A percentile compares a stretch with the other conserved stretches of the same genome.
phyloP scores from a whole-genome alignment of 2,797 vertebrate species.

The Urosaurus nigricauda region DNA sequence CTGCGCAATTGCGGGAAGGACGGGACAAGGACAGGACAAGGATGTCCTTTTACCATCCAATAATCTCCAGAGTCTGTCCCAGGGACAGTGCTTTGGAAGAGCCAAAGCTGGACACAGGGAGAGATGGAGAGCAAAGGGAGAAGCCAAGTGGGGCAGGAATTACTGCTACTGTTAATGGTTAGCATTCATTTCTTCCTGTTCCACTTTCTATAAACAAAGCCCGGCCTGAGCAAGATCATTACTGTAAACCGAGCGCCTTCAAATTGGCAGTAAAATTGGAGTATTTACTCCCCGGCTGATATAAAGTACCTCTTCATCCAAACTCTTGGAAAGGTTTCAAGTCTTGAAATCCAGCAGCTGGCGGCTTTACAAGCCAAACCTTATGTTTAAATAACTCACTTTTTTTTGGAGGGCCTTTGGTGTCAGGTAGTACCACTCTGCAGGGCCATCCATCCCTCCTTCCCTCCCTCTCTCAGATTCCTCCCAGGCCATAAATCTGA shows the following conservation, averaged over 20 bases:
- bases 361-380: slow-evolving; percentile 85
- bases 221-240: slow-evolving; percentile 90
- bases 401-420: slow-evolving; percentile 79
- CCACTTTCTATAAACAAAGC: slow-evolving; percentile 84
- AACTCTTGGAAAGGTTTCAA: slow-evolving; percentile 86
- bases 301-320: slow-evolving; percentile 85
- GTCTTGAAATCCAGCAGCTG: slow-evolving; percentile 86
- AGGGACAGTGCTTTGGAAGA: not conserved
- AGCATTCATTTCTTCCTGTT: slow-evolving; percentile 84
- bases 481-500: slow-evolving; percentile 85
- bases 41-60: too few relatives aligned
- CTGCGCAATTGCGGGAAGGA: too few relatives aligned
- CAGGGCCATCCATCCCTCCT: slow-evolving; percentile 56
- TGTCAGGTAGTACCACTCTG: slow-evolving; percentile 91
- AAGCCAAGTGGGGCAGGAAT: slow-evolving; percentile 69
- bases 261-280: slow-evolving; percentile 94
- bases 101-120: slow-evolving; percentile 47
- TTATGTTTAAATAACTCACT: slow-evolving; percentile 85
- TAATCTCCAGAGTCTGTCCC: not conserved
- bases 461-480: slow-evolving; percentile 57
- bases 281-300: slow-evolving; percentile 90
- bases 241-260: slow-evolving; percentile 93
- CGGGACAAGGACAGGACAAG: too few relatives aligned
- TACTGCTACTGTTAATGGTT: slow-evolving; percentile 84
- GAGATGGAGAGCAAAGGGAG: slow-evolving; percentile 46